Base-by-base conservation (phyloP, 2,888 invertebrate genomes). In the Empis stercorea region DNA sequence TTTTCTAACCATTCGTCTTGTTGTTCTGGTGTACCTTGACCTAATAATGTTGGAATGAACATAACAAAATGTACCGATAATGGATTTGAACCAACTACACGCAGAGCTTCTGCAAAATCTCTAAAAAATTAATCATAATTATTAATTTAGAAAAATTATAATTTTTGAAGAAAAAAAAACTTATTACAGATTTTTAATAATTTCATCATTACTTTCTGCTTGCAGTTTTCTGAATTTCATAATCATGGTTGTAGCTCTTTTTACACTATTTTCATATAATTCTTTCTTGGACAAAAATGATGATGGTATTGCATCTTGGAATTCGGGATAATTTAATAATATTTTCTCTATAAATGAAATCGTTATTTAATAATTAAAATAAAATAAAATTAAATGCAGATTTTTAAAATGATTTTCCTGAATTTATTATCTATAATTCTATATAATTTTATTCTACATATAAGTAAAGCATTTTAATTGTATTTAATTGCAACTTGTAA, bases 31-130 rank as follows among this genome's bases (percentile, higher is more conserved):
- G 85, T 85, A 2, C 80, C 89, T 64, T 93, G 91, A 0, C 87
- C 85, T 76, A 88, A 78, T 20, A 95, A 65, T 0, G 92, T 81
- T 0, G 91, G 87, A 42, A 92, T 77, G 61, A 94, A 89, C 94
- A 95, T 93, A 2, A 84, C 79, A 63, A 81, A 86, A 66, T 94
- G 94, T 0, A 95, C 73, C 0, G 80, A 75, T 32, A 78, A 63
- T 0, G 78, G 65, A 49, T 52, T 55, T 27, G 23, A 4, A 7
- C 23, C 23, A 27, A 27, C 9, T 27, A 27, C 9, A 27, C 23
- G 7, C 5, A 27, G 7, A 6, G 9, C 23, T 13, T 34, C 34
- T 34, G 7, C 34, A n/a, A 34, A 5, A 13, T 7, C 2, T 34
- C 34, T 34, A n/a, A 34, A n/a, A 4, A 34, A 34, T 27, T 27